phyloP scores from a whole-genome alignment of 2,113 vertebrate species.

The Engraulis encrasicolus region DNA sequence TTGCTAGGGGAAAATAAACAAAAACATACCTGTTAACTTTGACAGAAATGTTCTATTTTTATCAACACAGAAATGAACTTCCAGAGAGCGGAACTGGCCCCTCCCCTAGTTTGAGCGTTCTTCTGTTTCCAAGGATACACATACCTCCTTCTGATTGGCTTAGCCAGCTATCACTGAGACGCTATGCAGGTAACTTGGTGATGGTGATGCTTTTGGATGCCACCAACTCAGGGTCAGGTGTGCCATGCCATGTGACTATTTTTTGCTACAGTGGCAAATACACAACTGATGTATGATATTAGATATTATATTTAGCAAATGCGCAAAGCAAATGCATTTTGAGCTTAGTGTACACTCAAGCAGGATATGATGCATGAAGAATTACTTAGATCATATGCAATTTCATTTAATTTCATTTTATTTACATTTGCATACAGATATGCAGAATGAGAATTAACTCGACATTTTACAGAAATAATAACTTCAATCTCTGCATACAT shows the following conservation, averaged over 20 bases:
- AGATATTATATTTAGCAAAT: not conserved
- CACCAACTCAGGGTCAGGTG: not conserved
- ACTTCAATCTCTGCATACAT: not conserved
- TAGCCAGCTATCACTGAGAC: not conserved
- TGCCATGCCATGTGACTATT: not conserved
- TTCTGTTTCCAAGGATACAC: conserved; percentile 47
- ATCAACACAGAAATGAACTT: not conserved
- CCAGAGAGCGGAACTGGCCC: not conserved
- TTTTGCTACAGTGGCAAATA: not conserved
- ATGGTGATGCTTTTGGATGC: conserved; percentile 1
- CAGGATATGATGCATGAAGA: not conserved
- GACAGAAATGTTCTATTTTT: not conserved
- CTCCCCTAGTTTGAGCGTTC: conserved; percentile 33
- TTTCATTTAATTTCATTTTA: conserved; percentile 34
- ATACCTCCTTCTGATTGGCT: conserved; percentile 32
- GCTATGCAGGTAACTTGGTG: not conserved
- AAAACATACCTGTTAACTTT: not conserved
- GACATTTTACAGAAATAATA: not conserved
- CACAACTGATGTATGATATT: not conserved
- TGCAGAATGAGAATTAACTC: conserved; percentile 42
- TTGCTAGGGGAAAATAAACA: too few relatives aligned
- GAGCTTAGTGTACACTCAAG: not conserved
- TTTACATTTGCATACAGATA: conserved; percentile 26
- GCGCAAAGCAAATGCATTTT: not conserved
- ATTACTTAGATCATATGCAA: conserved; percentile 29